phyloP scores from a whole-genome alignment of 2,113 vertebrate genomes.

The Microtus richardsoni region DNA sequence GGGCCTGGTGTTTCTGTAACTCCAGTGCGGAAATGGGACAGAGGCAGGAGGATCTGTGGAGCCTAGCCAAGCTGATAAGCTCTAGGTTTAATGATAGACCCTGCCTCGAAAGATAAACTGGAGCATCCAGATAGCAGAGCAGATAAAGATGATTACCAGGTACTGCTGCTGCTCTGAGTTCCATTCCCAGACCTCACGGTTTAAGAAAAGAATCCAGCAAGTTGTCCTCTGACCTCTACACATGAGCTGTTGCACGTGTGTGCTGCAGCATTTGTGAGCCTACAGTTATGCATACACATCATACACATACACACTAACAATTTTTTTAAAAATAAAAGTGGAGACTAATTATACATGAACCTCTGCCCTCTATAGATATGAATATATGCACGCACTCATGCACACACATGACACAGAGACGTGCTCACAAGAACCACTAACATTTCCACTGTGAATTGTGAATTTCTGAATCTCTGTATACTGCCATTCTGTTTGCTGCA shows the following conservation, averaged over 20 bases:
- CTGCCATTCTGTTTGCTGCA: not conserved
- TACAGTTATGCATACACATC: not conserved
- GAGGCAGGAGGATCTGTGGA: not conserved
- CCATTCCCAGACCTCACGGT: not conserved
- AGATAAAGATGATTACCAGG: not conserved
- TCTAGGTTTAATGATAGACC: not conserved
- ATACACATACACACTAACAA: not conserved
- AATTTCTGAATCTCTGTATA: not conserved
- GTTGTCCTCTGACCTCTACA: not conserved
- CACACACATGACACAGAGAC: not conserved
- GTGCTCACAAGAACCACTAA: not conserved
- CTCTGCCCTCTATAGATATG: too few relatives aligned
- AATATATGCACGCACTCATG: too few relatives aligned
- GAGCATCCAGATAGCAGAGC: not conserved
- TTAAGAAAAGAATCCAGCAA: not conserved
- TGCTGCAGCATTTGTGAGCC: too few relatives aligned
- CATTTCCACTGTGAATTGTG: not conserved
- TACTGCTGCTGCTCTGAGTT: not conserved
- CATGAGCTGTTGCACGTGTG: not conserved
- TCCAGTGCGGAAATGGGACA: not conserved
- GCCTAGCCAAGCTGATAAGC: not conserved
- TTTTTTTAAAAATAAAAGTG: not conserved
- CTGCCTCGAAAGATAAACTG: not conserved
- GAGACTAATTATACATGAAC: not conserved
- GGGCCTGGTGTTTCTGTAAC: not conserved